A percentile compares a stretch with the other conserved stretches of the same genome.
Evolutionary conservation across 2,113 vertebrate genomes (phyloP).

Genomic region (Nothocercus nigrocapillus): DNA sequence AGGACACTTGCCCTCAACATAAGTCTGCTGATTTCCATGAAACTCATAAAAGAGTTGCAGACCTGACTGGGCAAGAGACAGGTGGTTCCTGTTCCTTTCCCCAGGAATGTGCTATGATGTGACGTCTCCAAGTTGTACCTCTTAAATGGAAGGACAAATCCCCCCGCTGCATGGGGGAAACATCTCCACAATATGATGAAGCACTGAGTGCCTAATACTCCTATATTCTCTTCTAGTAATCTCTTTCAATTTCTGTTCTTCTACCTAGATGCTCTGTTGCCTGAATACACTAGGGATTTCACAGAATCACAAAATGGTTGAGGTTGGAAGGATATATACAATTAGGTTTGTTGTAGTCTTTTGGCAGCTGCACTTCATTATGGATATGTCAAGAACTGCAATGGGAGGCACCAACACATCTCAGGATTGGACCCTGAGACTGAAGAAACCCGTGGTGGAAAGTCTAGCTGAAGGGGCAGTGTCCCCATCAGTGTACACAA

Average conservation of each 20-base stretch:
- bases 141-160: not conserved
- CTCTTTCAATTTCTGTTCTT: rapidly evolving
- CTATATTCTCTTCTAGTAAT: not conserved
- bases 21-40: not conserved
- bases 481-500: too few relatives aligned
- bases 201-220: not conserved
- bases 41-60: not conserved
- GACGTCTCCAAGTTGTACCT: not conserved
- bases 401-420: not conserved
- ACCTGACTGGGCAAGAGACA: not conserved
- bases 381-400: not conserved
- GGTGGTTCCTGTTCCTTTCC: not conserved
- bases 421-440: not conserved
- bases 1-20: not conserved
- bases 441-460: not conserved
- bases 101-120: not conserved
- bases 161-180: not conserved
- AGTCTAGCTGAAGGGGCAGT: not conserved
- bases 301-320: too few relatives aligned
- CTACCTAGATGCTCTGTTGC: not conserved
- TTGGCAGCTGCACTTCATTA: rapidly evolving
- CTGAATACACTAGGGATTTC: not conserved
- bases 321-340: not conserved
- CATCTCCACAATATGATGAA: too few relatives aligned
- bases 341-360: rapidly evolving